Conservation (phyloP, 2,797 vertebrate species). For the Nothura maculosa region DNA sequence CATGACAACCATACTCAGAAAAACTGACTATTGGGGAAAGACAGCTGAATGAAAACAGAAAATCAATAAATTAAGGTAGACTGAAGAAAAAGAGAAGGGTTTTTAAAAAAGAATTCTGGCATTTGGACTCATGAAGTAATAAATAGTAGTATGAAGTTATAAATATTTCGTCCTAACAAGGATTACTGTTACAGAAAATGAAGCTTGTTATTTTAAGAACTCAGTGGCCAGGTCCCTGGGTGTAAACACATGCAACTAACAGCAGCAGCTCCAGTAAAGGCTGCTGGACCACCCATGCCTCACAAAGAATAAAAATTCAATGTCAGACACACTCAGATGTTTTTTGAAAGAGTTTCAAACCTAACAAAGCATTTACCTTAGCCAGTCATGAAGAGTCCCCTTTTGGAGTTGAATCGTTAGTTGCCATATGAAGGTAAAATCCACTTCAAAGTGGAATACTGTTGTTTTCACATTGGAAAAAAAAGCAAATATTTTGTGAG, state of each 20-base stretch:
- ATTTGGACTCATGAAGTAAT: background rate
- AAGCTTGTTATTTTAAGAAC: background rate
- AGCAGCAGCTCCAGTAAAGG: background rate
- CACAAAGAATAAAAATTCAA: background rate
- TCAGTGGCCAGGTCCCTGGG: background rate
- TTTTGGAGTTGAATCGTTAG: background rate
- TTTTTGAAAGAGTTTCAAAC: background rate
- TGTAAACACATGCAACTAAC: background rate
- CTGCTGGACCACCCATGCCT: background rate
- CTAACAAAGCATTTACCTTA: background rate
- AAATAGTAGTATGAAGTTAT: background rate
- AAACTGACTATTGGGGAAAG: background rate
- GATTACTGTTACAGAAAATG: background rate
- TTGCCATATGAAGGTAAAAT: background rate
- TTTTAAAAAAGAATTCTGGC: background rate
- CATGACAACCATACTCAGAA: background rate
- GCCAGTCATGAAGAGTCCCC: background rate
- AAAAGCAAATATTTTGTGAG: background rate
- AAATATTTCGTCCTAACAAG: background rate
- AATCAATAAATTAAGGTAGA: background rate
- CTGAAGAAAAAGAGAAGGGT: accelerated
- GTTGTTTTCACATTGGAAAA: background rate
- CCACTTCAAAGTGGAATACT: background rate
- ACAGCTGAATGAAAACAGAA: background rate
- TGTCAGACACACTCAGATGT: background rate